Percentiles rank a stretch among this genome's conserved stretches.
These are phyloP conservation scores for Lipotes vexillifer DNA, from an alignment of 2,113 vertebrate species.

Conservation along the genomic window DNA sequence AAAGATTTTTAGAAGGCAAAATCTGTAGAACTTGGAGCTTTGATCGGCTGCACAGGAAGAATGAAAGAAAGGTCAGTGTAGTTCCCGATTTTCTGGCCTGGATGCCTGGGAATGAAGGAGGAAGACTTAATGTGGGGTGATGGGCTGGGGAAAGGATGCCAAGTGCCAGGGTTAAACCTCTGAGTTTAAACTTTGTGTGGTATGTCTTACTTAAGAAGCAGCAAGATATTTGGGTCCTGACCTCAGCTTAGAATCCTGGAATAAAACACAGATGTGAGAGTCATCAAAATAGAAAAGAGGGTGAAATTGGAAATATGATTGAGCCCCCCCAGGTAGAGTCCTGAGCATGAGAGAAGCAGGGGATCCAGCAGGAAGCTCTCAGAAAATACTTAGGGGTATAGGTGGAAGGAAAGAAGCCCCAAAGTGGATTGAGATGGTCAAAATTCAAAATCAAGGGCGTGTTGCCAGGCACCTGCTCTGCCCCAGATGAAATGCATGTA, in stretches of 20 bases:
- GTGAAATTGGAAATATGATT: not conserved
- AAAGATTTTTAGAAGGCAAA: not conserved
- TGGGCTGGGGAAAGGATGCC: not conserved
- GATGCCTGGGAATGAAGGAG: not conserved
- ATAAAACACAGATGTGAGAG: not conserved
- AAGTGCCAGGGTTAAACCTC: not conserved
- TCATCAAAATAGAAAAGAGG: not conserved
- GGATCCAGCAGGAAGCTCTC: accelerated
- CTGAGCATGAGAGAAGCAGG: not conserved
- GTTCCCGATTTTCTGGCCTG: not conserved
- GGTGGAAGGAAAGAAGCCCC: not conserved
- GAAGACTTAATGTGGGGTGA: not conserved
- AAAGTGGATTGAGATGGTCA: not conserved
- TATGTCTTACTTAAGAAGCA: not conserved
- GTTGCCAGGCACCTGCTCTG: not conserved
- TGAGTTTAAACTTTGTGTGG: too few species aligned
- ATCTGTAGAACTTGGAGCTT: not conserved
- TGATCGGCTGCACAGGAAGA: not conserved
- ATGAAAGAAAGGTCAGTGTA: not conserved
- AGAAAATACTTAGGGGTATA: not conserved
- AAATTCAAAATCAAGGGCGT: not conserved
- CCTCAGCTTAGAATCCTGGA: not conserved
- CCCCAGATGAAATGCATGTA: not conserved
- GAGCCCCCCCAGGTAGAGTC: not conserved
- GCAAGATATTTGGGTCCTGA: not conserved